Evolutionary conservation across 2,113 vertebrate species (phyloP).

Genomic region (Dipodomys ordii): DNA sequence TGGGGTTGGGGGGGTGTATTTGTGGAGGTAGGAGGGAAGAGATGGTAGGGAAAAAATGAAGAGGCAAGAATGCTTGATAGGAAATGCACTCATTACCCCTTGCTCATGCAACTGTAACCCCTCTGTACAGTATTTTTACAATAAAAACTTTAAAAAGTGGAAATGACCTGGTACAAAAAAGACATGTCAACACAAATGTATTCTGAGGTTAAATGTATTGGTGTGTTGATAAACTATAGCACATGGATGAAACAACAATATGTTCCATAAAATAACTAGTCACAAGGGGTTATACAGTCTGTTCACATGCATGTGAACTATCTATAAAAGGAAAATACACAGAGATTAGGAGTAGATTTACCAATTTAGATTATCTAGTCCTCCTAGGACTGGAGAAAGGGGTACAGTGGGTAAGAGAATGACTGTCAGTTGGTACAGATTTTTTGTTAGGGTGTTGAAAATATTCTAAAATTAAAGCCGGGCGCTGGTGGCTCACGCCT

Average conservation of each 20-base stretch:
- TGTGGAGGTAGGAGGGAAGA: no score
- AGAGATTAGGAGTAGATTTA: background rate
- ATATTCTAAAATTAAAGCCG: background rate
- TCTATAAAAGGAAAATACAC: background rate
- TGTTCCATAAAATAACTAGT: background rate
- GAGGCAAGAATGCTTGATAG: no score
- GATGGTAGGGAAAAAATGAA: no score
- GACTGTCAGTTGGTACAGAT: background rate
- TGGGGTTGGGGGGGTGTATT: no score
- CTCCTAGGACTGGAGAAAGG: background rate
- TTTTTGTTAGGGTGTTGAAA: background rate
- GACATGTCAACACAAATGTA: background rate
- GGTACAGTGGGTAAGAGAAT: background rate
- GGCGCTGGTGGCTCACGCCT: no score
- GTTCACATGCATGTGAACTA: background rate
- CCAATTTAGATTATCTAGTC: background rate
- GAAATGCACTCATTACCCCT: no score
- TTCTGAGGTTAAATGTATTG: conserved; percentile 11
- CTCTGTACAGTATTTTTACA: no score
- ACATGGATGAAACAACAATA: background rate
- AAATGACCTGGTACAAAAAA: background rate
- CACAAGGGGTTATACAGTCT: background rate
- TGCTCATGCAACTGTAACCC: no score
- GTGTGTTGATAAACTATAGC: background rate
- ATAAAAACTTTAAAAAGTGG: background rate